Conservation (phyloP, 2,797 vertebrate genomes). For the Silurus aristotelis region DNA sequence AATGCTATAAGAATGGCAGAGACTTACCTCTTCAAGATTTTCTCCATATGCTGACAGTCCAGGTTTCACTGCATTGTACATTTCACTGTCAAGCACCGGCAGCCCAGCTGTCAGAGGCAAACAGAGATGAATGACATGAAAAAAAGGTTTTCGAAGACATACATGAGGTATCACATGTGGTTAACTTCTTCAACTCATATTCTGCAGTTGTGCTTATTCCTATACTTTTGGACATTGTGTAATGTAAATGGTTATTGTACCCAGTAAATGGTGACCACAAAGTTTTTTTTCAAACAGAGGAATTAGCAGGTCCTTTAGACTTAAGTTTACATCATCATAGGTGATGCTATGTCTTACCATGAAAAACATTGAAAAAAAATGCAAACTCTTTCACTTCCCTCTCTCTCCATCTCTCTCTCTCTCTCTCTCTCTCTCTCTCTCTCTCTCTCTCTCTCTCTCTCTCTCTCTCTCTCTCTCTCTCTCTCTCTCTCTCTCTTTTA, state of each 20-base stretch:
- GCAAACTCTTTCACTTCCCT: conserved; percentile 31
- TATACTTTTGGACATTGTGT: conserved; percentile 17
- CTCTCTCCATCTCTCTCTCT: conserved; percentile 45
- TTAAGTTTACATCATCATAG: conserved; percentile 47
- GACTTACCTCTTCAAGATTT: conserved; percentile 86
- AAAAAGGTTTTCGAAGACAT: conserved; percentile 34
- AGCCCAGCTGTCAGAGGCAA: conserved; percentile 74
- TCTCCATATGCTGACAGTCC: conserved; percentile 94
- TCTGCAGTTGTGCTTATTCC: neutral
- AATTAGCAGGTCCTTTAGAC: conserved; percentile 52
- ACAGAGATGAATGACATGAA: conserved; percentile 42
- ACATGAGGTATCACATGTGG: conserved; percentile 17
- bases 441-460: conserved; percentile 47
- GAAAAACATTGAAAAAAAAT: conserved; percentile 32
- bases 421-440: conserved; percentile 40
- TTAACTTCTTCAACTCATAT: conserved; percentile 14
- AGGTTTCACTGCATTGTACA: conserved; percentile 95
- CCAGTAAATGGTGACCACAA: conserved; percentile 49
- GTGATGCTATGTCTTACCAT: conserved; percentile 49
- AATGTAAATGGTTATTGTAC: conserved; percentile 36
- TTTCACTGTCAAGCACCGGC: conserved; percentile 89
- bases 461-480: conserved; percentile 51
- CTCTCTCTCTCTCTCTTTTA: conserved; percentile 49
- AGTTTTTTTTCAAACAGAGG: conserved; percentile 55
- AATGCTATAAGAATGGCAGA: conserved; percentile 51